Evolutionary conservation across 2,113 vertebrate species (phyloP), one percentile per base, ranked within the genome.

Genomic region (Gambusia affinis): DNA sequence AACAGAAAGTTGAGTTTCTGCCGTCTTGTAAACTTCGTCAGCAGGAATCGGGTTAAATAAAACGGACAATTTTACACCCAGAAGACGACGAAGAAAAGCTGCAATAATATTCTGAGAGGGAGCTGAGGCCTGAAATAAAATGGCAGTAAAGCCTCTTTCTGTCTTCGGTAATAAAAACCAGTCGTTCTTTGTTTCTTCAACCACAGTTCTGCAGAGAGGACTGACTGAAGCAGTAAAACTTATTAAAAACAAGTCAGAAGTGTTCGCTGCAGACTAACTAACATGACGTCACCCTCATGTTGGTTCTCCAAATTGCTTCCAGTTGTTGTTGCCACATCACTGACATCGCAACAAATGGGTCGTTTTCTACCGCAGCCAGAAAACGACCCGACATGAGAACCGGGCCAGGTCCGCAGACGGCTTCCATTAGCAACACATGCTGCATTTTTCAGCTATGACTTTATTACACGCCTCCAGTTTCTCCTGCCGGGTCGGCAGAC

Each of bases 381-480:
- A 85, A 88, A 79, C 54, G 47, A 86, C 90, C 88, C 90, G 94
- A 90, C 90, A 90, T 89, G 86, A 84, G 90, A 94, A 92, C 84
- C 75, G 76, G 82, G 81, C 83, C 85, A 84, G 87, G 87, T 92
- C 88, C 86, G 80, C 90, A 90, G 80, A 88, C 67, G 79, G 80
- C 57, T 60, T 35, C 88, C 89, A 94, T 94, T 89, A 81, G 89
- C 90, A 94, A 90, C 94, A 94, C 92, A 92, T 94, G 93, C 82
- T 88, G 86, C 93, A 93, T 95, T 94, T 94, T 91, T 94, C 31
- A 86, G 90, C 91, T 78, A 81, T 93, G 93, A 94, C 91, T 92
- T 87, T 85, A 92, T 93, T 92, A 86, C 87, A 93, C 83, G 91
- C 91, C 88, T 93, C 90, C 80, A 80, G 90, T 42, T 42, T 89